Conservation (phyloP, 2,888 invertebrate genomes). For the Drosophila buzzatii region DNA sequence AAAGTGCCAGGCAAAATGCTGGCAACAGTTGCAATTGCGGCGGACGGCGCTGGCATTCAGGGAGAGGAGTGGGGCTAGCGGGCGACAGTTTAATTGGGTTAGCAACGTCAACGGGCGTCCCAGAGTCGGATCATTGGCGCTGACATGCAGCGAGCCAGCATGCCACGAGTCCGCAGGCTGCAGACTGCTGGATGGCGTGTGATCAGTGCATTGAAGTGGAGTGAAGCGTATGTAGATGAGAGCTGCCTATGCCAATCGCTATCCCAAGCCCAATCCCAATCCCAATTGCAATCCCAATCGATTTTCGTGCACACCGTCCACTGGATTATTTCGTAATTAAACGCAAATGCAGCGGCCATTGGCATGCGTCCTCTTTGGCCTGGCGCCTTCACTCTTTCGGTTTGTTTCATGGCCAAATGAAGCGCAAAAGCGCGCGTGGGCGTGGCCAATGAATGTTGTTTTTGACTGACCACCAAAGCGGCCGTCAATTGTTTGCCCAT, state of each 20-base stretch:
- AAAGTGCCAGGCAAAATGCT: slow-evolving; percentile 64
- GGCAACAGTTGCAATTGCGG: slow-evolving; percentile 61
- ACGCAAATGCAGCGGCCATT: slow-evolving; percentile 63
- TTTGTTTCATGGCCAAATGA: slow-evolving; percentile 29
- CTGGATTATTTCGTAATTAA: slow-evolving; percentile 77
- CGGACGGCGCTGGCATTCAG: neutral
- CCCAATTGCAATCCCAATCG: slow-evolving; percentile 32
- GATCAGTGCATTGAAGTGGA: slow-evolving; percentile 27
- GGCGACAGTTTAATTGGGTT: slow-evolving; percentile 75
- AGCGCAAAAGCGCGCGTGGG: slow-evolving; percentile 37
- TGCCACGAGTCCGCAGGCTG: neutral
- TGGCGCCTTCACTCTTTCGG: slow-evolving; percentile 11
- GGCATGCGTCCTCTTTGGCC: neutral
- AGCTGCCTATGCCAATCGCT: slow-evolving; percentile 23
- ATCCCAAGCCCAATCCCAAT: slow-evolving; percentile 30
- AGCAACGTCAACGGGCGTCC: slow-evolving; percentile 68
- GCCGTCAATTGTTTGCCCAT: slow-evolving; percentile 55
- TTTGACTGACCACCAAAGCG: slow-evolving; percentile 51
- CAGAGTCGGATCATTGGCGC: slow-evolving; percentile 69
- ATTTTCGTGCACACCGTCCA: slow-evolving; percentile 54
- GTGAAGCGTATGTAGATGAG: slow-evolving; percentile 20
- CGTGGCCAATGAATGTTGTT: slow-evolving; percentile 33
- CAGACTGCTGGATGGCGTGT: neutral
- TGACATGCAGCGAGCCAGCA: slow-evolving; percentile 50
- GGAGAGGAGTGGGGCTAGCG: neutral